These are phyloP conservation scores for Hydropotes inermis DNA, from an alignment of 2,113 vertebrate species.

Conservation along the genomic window DNA sequence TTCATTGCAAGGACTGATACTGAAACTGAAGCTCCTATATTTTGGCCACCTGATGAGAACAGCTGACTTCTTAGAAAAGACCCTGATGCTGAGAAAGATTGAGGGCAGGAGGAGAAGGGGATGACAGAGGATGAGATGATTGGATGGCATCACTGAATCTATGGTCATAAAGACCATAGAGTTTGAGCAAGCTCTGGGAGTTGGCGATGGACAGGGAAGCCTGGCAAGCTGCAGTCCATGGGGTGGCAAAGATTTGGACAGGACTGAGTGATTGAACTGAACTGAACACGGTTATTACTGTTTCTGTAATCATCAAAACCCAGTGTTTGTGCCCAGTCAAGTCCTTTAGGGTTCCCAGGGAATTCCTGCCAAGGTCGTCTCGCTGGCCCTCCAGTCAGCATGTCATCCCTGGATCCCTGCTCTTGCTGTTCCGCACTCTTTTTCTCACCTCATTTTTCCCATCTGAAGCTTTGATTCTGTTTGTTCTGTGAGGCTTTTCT, in stretches of 20 bases:
- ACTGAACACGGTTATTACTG: background rate
- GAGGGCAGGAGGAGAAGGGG: background rate
- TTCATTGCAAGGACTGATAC: background rate
- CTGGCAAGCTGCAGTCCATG: background rate
- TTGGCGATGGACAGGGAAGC: background rate
- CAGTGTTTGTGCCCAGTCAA: background rate
- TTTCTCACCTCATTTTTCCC: background rate
- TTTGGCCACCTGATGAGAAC: background rate
- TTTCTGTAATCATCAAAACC: background rate
- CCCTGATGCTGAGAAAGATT: background rate
- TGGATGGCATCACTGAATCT: background rate
- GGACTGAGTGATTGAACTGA: background rate
- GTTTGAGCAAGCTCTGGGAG: background rate
- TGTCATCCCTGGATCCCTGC: background rate
- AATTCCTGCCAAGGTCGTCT: background rate
- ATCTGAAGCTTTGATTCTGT: background rate
- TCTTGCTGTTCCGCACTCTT: background rate
- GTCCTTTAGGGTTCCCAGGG: background rate
- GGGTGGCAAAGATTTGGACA: background rate
- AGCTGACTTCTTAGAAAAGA: background rate
- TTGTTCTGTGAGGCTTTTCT: background rate
- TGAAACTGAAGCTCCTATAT: background rate
- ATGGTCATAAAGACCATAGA: background rate
- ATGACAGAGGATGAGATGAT: accelerated
- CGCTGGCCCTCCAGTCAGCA: background rate